Evolutionary conservation across 2,113 vertebrate species (phyloP).

Genomic region (Zosterops pallidus): DNA sequence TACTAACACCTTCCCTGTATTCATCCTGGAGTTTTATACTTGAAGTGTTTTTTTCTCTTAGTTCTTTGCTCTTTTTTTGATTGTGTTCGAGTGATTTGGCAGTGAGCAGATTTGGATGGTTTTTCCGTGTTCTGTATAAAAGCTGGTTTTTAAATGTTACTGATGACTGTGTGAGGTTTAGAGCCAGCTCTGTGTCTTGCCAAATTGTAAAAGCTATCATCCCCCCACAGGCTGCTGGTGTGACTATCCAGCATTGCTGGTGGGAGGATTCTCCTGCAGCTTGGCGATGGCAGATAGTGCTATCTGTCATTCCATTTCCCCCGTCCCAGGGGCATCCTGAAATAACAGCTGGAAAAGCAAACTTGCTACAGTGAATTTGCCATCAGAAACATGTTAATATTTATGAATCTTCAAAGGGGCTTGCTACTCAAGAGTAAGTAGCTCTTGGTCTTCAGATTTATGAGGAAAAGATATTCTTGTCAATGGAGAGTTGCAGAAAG

Average conservation of each 20-base stretch:
- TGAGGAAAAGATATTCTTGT: background rate
- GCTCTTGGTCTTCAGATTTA: background rate
- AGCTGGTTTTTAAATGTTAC: conserved; percentile 28
- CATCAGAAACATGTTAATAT: background rate
- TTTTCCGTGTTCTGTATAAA: background rate
- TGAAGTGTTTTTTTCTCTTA: background rate
- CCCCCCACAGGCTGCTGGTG: background rate
- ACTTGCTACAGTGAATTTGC: background rate
- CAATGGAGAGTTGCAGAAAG: background rate
- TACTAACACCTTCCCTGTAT: background rate
- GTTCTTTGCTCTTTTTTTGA: background rate
- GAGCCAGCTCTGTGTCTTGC: conserved; percentile 1
- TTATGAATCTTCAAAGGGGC: background rate
- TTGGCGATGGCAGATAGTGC: background rate
- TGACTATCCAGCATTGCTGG: background rate
- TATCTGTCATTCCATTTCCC: background rate
- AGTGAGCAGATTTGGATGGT: background rate
- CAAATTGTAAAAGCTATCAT: background rate
- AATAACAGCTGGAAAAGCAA: background rate
- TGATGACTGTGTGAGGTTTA: background rate
- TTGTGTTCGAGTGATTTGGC: conserved; percentile 3
- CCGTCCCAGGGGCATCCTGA: background rate
- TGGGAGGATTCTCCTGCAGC: background rate
- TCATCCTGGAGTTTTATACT: background rate
- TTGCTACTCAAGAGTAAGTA: background rate